Percentiles rank a stretch among this genome's conserved stretches.
These are phyloP conservation scores for Zhuqinia jingwanae DNA, from an alignment of 2,888 invertebrate species.

Conservation along the genomic window DNA sequence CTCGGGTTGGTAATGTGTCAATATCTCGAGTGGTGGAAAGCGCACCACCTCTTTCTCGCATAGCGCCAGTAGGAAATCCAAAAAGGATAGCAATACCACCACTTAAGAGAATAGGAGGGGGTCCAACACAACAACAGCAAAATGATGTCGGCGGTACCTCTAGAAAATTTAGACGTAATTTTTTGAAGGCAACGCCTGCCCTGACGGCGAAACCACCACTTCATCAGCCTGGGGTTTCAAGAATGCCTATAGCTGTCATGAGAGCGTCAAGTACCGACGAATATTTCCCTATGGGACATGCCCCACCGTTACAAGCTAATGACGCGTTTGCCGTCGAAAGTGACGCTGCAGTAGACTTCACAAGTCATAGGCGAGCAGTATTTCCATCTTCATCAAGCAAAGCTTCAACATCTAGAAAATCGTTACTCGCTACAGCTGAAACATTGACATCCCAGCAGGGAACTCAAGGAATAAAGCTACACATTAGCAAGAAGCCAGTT, in stretches of 20 bases:
- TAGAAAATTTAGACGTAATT: slow-evolving; percentile 66
- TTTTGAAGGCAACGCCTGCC: slow-evolving; percentile 66
- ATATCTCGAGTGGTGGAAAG: slow-evolving; percentile 23
- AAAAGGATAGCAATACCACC: slow-evolving; percentile 38
- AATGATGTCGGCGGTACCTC: slow-evolving; percentile 9
- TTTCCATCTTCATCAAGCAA: neutral
- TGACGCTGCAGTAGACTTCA: slow-evolving; percentile 40
- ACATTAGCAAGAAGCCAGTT: slow-evolving; percentile 64
- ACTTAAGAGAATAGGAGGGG: neutral
- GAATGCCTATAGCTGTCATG: slow-evolving; percentile 49
- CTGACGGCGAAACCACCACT: slow-evolving; percentile 17
- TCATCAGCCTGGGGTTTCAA: neutral
- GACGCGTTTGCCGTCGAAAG: slow-evolving; percentile 8
- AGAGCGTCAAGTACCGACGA: slow-evolving; percentile 54
- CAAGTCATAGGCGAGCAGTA: neutral
- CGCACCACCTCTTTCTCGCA: neutral
- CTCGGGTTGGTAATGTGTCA: slow-evolving; percentile 52
- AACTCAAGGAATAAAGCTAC: slow-evolving; percentile 67
- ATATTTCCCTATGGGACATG: slow-evolving; percentile 33
- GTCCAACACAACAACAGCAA: neutral
- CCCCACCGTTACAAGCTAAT: neutral
- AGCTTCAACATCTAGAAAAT: slow-evolving; percentile 24
- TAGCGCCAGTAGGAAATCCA: slow-evolving; percentile 2
- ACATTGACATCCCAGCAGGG: slow-evolving; percentile 57
- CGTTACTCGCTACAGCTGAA: slow-evolving; percentile 28